Conservation (phyloP, 2,113 vertebrate species). For the Orientallactaga bullata region DNA sequence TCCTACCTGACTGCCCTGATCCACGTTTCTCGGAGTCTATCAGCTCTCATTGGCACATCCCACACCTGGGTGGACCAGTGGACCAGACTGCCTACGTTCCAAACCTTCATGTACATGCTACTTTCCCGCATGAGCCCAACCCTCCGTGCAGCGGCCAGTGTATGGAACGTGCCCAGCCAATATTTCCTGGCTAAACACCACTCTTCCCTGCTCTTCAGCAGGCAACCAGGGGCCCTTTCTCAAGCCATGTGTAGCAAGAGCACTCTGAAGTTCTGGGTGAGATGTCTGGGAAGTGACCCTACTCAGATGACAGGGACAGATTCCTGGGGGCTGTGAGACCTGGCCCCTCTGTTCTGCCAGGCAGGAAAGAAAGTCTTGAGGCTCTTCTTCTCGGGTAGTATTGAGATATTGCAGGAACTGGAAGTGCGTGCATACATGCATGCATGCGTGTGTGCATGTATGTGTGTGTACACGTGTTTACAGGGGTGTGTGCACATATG, state of each 20-base stretch:
- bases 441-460: too few species aligned
- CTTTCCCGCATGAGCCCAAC: not conserved
- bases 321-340: not conserved
- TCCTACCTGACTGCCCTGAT: not conserved
- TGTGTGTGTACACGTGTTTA: too few species aligned
- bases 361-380: not conserved
- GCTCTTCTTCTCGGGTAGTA: not conserved
- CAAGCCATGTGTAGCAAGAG: not conserved
- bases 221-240: not conserved
- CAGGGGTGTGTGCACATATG: too few species aligned
- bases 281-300: not conserved
- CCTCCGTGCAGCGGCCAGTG: not conserved
- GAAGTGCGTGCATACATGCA: too few species aligned
- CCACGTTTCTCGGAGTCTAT: not conserved
- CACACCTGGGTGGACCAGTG: not conserved
- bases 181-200: not conserved
- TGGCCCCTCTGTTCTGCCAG: not conserved
- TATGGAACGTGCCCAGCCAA: not conserved
- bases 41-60: not conserved
- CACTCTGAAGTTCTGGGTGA: not conserved
- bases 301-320: not conserved
- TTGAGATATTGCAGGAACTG: not conserved
- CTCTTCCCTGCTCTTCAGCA: not conserved
- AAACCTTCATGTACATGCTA: not conserved
- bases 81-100: not conserved